Evolutionary conservation across 2,797 vertebrate species (phyloP).

Genomic region (Pyrocephalus nanus): DNA sequence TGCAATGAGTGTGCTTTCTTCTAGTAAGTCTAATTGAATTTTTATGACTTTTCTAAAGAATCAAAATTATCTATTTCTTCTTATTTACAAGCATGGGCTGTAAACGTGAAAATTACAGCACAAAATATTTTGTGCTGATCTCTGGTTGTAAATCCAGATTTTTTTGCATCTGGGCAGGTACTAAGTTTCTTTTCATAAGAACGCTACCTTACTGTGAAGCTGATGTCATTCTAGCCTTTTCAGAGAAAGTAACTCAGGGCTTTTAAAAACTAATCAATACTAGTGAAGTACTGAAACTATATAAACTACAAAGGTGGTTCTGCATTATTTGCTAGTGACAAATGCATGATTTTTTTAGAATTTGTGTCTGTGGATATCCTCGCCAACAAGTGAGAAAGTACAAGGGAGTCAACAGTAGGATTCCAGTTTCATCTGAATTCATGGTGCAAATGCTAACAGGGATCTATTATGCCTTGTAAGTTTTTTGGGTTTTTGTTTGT

Average conservation of each 20-base stretch:
- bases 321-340: neutral
- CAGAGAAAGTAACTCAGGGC: neutral
- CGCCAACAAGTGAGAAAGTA: slow-evolving; percentile 93
- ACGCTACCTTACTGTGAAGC: neutral
- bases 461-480: slow-evolving; percentile 98
- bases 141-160: neutral
- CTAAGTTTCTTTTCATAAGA: neutral
- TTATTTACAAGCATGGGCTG: neutral
- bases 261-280: neutral
- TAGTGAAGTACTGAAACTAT: neutral
- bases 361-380: slow-evolving; percentile 96
- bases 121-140: neutral
- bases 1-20: neutral
- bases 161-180: neutral
- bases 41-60: neutral
- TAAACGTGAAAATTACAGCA: neutral
- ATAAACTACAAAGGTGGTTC: neutral
- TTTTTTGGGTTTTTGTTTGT: no score
- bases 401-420: slow-evolving; percentile 87
- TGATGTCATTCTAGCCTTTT: neutral
- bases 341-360: slow-evolving; percentile 76
- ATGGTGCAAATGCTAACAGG: slow-evolving; percentile 97
- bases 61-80: neutral
- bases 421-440: slow-evolving; percentile 95
- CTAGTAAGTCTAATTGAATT: neutral